phyloP scores from a whole-genome alignment of 1,140 invertebrate species.

The Saccostrea cuccullata region DNA sequence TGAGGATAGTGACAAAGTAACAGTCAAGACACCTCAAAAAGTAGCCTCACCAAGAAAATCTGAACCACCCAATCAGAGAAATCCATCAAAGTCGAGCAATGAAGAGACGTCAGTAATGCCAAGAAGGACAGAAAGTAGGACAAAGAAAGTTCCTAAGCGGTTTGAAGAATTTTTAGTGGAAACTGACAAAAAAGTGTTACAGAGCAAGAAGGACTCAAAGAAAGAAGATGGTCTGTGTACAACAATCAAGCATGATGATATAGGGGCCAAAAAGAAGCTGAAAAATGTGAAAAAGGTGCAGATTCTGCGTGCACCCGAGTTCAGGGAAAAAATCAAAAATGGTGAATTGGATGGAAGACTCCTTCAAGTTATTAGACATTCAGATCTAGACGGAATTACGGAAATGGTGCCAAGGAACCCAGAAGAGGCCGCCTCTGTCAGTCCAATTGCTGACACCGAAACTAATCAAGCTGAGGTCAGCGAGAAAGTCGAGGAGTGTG shows the following conservation, averaged over 20 bases:
- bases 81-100: background rate
- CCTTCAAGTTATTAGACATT: constrained; percentile 3
- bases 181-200: background rate
- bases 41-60: background rate
- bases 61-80: background rate
- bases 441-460: background rate
- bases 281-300: background rate
- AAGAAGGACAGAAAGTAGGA: background rate
- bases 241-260: background rate
- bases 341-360: background rate
- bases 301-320: background rate
- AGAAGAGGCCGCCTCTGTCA: constrained; percentile 15
- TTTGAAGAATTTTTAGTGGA: background rate
- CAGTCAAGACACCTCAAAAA: background rate
- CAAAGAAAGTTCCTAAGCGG: background rate
- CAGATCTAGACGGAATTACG: background rate
- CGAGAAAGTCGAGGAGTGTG: background rate
- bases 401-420: background rate
- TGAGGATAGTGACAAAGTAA: background rate
- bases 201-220: background rate
- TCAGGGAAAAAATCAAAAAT: background rate
- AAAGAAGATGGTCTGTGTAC: background rate
- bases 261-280: background rate
- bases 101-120: background rate
- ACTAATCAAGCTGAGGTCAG: background rate